Conservation (phyloP, 2,113 vertebrate genomes). For the Ameiurus melas region DNA sequence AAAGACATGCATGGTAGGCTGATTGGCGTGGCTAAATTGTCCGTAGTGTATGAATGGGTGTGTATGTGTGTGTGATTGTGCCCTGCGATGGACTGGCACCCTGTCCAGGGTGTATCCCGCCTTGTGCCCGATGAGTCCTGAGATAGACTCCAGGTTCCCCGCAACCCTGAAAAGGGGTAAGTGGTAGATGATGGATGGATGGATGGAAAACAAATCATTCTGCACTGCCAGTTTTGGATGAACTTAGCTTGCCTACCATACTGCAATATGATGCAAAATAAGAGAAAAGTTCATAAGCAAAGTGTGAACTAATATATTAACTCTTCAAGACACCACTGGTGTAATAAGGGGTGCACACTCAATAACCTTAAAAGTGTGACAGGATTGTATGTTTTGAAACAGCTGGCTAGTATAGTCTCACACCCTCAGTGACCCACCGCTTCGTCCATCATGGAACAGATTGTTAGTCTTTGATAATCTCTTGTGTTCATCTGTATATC, state of each 20-base stretch:
- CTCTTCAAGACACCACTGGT: not conserved
- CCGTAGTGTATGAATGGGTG: no score
- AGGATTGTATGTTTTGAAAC: slow-evolving; percentile 68
- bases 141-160: no score
- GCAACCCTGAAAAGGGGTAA: no score
- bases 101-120: no score
- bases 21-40: no score
- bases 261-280: not conserved
- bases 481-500: slow-evolving; percentile 63
- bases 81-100: no score
- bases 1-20: no score
- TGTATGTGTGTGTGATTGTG: no score
- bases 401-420: slow-evolving; percentile 66
- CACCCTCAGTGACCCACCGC: slow-evolving; percentile 57
- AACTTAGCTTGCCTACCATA: not conserved
- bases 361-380: slow-evolving; percentile 53
- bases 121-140: no score
- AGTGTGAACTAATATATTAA: not conserved
- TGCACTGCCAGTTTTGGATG: not conserved
- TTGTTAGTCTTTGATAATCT: slow-evolving; percentile 73
- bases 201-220: not conserved
- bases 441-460: slow-evolving; percentile 73
- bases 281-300: not conserved
- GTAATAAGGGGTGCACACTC: not conserved
- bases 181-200: no score